These are phyloP conservation scores for Gallinago undulata DNA, from an alignment of 2,113 vertebrate species.

Conservation along the genomic window DNA sequence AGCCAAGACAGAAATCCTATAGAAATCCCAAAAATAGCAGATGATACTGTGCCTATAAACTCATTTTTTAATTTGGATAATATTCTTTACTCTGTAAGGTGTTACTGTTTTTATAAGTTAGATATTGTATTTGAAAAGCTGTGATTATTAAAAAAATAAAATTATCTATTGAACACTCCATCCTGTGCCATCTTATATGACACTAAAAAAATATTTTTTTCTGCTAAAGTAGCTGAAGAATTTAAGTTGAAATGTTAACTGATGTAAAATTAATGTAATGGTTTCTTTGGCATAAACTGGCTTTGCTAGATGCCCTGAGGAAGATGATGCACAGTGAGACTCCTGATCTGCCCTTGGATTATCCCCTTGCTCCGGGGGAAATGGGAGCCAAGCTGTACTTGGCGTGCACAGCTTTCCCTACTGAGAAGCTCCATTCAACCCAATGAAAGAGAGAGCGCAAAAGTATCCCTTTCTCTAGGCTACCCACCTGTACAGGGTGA, in stretches of 20 bases:
- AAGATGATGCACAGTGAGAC: background rate
- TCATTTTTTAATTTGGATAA: conserved; percentile 24
- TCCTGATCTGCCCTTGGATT: background rate
- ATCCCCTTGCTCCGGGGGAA: background rate
- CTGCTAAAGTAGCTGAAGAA: background rate
- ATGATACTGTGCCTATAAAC: conserved; percentile 30
- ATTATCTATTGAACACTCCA: conserved; percentile 16
- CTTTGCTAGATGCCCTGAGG: background rate
- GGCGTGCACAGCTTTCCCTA: background rate
- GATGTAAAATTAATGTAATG: background rate
- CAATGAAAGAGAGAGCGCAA: background rate
- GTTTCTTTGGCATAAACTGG: background rate
- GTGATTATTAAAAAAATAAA: conserved; percentile 52
- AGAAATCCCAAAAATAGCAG: conserved; percentile 72
- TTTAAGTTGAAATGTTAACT: background rate
- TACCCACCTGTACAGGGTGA: background rate
- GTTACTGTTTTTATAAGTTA: conserved; percentile 45
- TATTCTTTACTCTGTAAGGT: conserved; percentile 3
- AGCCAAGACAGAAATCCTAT: conserved; percentile 76
- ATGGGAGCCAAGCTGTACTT: background rate
- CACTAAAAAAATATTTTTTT: conserved; percentile 3
- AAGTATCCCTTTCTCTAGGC: background rate
- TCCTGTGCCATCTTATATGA: conserved; percentile 8
- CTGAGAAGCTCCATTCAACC: background rate
- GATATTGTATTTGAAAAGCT: conserved; percentile 56